These are phyloP conservation scores for Naso thynnoides DNA, from an alignment of 2,797 vertebrate genomes.

Conservation along the genomic window DNA sequence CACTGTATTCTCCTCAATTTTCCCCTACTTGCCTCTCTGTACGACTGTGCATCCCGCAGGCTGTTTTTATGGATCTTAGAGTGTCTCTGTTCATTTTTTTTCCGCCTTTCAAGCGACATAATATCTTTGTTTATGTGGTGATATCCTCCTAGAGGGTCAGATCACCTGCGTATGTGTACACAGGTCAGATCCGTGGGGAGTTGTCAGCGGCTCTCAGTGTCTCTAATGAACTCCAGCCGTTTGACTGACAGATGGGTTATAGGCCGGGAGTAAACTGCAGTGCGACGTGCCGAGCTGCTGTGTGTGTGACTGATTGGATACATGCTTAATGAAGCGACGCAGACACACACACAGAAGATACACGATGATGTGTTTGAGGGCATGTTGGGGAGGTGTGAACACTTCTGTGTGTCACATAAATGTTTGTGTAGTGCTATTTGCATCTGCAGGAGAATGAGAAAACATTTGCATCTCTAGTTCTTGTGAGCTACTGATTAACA, in stretches of 20 bases:
- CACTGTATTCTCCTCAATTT: constrained; percentile 27
- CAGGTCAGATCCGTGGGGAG: constrained; percentile 72
- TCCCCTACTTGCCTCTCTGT: constrained; percentile 19
- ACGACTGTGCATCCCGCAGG: constrained; percentile 33
- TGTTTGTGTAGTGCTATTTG: constrained; percentile 45
- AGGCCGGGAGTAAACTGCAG: constrained; percentile 61
- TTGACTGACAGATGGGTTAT: constrained; percentile 77
- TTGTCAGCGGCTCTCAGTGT: constrained; percentile 73
- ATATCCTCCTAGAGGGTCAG: constrained; percentile 64
- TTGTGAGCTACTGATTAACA: constrained; percentile 4
- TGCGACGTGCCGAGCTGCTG: constrained; percentile 47
- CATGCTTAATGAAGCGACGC: constrained; percentile 73
- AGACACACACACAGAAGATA: constrained; percentile 24
- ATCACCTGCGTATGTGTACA: constrained; percentile 71
- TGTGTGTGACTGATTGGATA: constrained; percentile 77
- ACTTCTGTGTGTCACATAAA: constrained; percentile 31
- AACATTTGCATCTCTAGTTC: constrained; percentile 20
- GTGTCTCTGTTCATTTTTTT: constrained; percentile 34
- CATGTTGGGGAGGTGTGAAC: constrained; percentile 25
- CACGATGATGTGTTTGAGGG: constrained; percentile 48
- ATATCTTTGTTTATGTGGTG: constrained; percentile 61
- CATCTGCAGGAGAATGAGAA: neutral
- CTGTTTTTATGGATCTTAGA: constrained; percentile 48
- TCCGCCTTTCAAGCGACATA: constrained; percentile 31
- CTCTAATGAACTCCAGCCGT: constrained; percentile 77